Percentiles rank a stretch among this genome's conserved stretches.
phyloP scores from a whole-genome alignment of 1,140 invertebrate genomes.

The Macrobrachium rosenbergii region DNA sequence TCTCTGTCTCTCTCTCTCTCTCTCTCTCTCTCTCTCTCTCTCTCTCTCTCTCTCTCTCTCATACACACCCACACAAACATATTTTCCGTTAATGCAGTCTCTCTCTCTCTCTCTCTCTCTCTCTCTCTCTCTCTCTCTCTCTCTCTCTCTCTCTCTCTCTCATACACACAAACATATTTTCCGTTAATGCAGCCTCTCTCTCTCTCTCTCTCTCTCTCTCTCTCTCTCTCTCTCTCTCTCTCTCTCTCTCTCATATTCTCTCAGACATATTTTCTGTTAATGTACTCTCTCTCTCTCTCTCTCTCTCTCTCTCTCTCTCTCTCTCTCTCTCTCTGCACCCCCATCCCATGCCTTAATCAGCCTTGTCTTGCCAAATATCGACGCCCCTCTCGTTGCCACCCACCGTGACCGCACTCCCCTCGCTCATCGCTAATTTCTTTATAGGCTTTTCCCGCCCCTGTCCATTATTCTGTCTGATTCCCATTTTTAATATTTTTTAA shows the following conservation, averaged over 20 bases:
- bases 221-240: not conserved
- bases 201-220: not conserved
- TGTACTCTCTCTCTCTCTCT: not conserved
- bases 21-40: not conserved
- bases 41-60: not conserved
- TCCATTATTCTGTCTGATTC: no score
- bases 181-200: not conserved
- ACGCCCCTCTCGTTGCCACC: not conserved
- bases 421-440: not conserved
- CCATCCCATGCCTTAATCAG: not conserved
- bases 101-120: not conserved
- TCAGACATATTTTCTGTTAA: not conserved
- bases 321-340: not conserved
- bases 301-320: conserved; percentile 9
- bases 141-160: not conserved
- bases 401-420: not conserved
- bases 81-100: not conserved
- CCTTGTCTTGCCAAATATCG: not conserved
- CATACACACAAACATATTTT: not conserved
- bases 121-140: no score
- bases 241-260: not conserved
- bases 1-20: no score
- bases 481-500: no score
- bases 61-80: not conserved
- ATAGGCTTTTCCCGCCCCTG: no score